Conservation (phyloP, 2,113 vertebrate genomes). For the Aegotheles bennettii region DNA sequence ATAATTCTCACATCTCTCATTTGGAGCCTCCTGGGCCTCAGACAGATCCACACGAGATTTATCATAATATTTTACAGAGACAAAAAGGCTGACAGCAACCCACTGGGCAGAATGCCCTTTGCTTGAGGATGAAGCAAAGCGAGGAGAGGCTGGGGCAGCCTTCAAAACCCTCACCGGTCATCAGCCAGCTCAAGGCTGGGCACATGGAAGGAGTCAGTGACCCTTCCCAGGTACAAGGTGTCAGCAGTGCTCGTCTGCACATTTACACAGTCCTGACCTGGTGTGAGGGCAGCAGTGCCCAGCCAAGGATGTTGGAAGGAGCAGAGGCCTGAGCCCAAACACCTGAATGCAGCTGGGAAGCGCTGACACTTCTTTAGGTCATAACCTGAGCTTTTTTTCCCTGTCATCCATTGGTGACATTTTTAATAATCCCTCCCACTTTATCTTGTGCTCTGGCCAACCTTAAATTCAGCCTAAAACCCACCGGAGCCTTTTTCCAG, state of each 20-base stretch:
- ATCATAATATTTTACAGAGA: not conserved
- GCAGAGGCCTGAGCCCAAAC: not conserved
- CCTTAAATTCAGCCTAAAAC: not conserved
- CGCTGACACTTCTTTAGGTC: not conserved
- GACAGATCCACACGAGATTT: not conserved
- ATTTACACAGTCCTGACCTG: too few relatives aligned
- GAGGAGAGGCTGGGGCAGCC: not conserved
- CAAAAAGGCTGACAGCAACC: not conserved
- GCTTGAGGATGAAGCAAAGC: not conserved
- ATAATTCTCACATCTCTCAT: not conserved
- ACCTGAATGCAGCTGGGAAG: not conserved
- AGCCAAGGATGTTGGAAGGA: not conserved
- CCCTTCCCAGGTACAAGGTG: not conserved
- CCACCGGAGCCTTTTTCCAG: not conserved
- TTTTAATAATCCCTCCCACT: not conserved
- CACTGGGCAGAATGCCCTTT: not conserved
- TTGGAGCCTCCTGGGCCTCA: not conserved
- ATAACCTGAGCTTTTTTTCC: not conserved
- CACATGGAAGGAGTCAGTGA: fast-evolving
- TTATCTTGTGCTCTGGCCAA: not conserved
- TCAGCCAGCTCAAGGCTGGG: fast-evolving
- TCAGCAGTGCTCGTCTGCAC: not conserved
- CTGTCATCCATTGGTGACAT: not conserved
- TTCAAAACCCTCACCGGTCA: fast-evolving
- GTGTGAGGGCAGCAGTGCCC: not conserved